Percentiles rank a stretch among this genome's conserved stretches.
Evolutionary conservation across 2,113 vertebrate genomes (phyloP).

Genomic region (Tetrax tetrax): DNA sequence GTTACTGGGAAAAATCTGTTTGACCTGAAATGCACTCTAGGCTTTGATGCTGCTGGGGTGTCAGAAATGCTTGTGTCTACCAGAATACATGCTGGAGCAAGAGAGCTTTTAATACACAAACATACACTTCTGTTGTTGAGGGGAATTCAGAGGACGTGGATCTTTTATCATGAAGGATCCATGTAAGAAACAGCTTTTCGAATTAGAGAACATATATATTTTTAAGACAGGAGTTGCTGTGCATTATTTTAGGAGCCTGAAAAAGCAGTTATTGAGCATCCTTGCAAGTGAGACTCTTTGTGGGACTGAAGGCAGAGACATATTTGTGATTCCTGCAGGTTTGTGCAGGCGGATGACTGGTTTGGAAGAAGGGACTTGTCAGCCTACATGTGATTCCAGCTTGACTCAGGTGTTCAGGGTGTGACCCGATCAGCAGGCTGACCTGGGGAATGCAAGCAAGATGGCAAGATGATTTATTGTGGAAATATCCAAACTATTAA

Average conservation of each 20-base stretch:
- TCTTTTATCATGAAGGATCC: not conserved
- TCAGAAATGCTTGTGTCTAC: not conserved
- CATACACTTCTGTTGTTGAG: not conserved
- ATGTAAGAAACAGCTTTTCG: not conserved
- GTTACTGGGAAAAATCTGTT: not conserved
- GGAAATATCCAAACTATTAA: not conserved
- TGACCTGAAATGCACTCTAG: not conserved
- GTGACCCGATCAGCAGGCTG: not conserved
- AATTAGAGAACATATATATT: not conserved
- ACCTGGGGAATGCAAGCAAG: not conserved
- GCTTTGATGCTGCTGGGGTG: not conserved
- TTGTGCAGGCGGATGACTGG: not conserved
- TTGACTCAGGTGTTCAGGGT: not conserved
- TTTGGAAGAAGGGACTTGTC: not conserved
- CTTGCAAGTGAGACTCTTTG: not conserved
- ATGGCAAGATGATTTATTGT: not conserved
- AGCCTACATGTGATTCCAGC: not conserved
- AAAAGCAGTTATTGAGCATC: not conserved
- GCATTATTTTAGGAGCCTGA: not conserved
- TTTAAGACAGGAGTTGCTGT: not conserved
- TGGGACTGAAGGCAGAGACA: not conserved
- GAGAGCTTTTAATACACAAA: not conserved
- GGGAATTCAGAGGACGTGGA: not conserved
- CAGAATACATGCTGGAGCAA: not conserved
- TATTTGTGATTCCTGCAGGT: not conserved